Conservation (phyloP, 2,113 vertebrate genomes). For the Drymodes brunneopygia region DNA sequence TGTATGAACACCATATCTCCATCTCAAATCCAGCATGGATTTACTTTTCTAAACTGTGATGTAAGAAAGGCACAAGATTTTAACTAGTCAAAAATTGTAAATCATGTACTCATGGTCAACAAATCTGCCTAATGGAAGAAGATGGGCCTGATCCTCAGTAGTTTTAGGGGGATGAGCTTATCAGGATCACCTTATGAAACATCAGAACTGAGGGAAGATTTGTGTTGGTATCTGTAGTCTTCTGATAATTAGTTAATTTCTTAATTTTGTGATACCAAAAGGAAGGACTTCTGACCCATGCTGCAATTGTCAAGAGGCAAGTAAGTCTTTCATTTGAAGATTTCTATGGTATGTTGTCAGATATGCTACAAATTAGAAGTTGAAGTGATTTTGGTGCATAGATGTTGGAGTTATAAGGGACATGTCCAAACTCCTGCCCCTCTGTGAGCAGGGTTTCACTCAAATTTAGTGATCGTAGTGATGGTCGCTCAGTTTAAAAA, state of each 20-base stretch:
- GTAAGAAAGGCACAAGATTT: neutral
- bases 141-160: neutral
- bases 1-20: too few species aligned
- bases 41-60: neutral
- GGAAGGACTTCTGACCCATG: neutral
- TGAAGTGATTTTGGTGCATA: neutral
- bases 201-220: neutral
- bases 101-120: rapidly evolving
- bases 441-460: neutral
- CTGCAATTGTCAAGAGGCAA: neutral
- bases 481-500: slow-evolving; percentile 31
- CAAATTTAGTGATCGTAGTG: neutral
- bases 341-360: neutral
- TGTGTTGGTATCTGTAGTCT: neutral
- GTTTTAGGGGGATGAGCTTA: neutral
- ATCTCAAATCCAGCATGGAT: neutral
- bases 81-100: neutral
- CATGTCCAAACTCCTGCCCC: neutral
- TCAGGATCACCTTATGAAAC: neutral
- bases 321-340: neutral
- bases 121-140: neutral
- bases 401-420: neutral
- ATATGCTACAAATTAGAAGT: neutral
- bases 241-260: neutral
- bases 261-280: neutral